Percentiles rank a stretch among this genome's conserved stretches.
These are phyloP conservation scores for Fregata magnificens DNA, from an alignment of 2,113 vertebrate species.

Conservation along the genomic window DNA sequence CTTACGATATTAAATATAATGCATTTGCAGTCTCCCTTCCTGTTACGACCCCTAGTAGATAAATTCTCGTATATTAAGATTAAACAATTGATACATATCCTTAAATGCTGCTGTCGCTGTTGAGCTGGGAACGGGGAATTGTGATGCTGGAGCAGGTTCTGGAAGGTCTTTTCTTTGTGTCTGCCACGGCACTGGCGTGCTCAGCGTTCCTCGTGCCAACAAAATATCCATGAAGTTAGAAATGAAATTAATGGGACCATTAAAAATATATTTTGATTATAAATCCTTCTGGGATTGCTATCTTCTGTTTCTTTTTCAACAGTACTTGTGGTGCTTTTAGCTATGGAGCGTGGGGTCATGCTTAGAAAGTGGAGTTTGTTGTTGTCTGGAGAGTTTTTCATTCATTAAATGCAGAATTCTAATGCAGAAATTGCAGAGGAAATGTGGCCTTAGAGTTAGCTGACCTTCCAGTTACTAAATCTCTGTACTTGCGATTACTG, in stretches of 20 bases:
- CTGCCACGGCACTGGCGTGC: neutral
- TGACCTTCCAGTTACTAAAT: fast-evolving
- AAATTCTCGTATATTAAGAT: neutral
- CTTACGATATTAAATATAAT: neutral
- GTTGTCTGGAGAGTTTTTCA: neutral
- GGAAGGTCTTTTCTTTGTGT: neutral
- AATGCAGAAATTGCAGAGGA: neutral
- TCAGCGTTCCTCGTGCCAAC: neutral
- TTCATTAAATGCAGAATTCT: neutral
- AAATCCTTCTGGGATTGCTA: neutral
- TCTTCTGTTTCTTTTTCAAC: neutral
- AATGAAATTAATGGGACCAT: neutral
- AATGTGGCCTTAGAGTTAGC: neutral
- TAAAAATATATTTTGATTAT: neutral
- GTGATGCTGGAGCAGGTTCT: neutral
- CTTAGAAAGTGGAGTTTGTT: neutral
- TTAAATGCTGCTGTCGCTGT: neutral
- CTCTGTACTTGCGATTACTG: fast-evolving
- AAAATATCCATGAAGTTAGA: neutral
- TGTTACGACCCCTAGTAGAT: neutral
- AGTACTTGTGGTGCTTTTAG: neutral
- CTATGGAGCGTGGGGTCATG: fast-evolving
- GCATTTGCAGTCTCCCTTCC: neutral
- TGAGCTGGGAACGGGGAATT: neutral
- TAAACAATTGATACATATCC: neutral